These are phyloP conservation scores for Acanthaster planci DNA, from an alignment of 35 echinoderm and acorn worm species.

Conservation along the genomic window DNA sequence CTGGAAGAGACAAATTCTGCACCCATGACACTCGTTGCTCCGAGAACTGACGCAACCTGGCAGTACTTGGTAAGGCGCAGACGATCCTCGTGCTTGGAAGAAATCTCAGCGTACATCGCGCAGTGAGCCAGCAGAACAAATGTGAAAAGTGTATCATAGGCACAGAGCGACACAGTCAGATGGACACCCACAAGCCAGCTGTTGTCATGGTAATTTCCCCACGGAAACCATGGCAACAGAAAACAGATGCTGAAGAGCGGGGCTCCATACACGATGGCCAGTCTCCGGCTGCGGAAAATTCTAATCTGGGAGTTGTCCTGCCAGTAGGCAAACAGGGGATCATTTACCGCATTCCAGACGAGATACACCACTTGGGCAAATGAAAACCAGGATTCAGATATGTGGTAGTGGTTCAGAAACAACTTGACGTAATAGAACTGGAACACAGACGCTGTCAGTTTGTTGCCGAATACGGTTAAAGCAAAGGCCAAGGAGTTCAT, in stretches of 20 bases:
- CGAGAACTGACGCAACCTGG: conserved; percentile 73
- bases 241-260: conserved; percentile 74
- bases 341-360: conserved; percentile 83
- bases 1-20: conserved; percentile 72
- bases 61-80: conserved; percentile 66
- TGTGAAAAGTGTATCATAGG: conserved; percentile 87
- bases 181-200: conserved; percentile 82
- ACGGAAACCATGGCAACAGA: conserved; percentile 97
- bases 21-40: conserved; percentile 51
- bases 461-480: conserved; percentile 56
- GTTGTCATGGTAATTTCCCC: conserved; percentile 61
- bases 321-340: conserved; percentile 84
- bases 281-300: conserved; percentile 51
- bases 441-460: conserved; percentile 65
- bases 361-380: conserved; percentile 64
- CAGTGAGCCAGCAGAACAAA: conserved; percentile 88
- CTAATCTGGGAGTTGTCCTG: conserved; percentile 74
- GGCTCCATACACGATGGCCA: conserved; percentile 76
- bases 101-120: conserved; percentile 90
- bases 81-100: conserved; percentile 66
- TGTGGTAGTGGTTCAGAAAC: conserved; percentile 62
- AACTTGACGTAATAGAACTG: conserved; percentile 87
- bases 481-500: conserved; percentile 64
- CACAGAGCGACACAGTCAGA: conserved; percentile 72
- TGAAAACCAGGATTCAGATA: conserved; percentile 74